These are phyloP conservation scores for Drosophila dives DNA, from an alignment of 2,888 invertebrate species.

Conservation along the genomic window DNA sequence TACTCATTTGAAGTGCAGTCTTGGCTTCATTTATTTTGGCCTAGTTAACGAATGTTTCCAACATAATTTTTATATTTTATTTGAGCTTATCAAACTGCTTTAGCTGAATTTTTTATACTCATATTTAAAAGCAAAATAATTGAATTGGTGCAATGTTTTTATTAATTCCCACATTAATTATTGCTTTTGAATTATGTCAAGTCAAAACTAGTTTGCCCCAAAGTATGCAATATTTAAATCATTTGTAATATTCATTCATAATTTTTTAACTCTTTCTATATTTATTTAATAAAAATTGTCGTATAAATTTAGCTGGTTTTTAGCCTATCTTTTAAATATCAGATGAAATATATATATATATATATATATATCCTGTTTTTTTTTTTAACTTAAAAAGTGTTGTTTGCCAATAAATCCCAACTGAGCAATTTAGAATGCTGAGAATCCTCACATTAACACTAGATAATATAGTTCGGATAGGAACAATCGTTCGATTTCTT, in stretches of 20 bases:
- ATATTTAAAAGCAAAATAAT: not conserved
- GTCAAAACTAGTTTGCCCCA: constrained; percentile 6
- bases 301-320: not conserved
- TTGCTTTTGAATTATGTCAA: not conserved
- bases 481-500: not conserved
- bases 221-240: constrained; percentile 30
- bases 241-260: not conserved
- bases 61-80: constrained; percentile 9
- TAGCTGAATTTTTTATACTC: not conserved
- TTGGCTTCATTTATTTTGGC: constrained; percentile 7
- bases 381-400: not conserved
- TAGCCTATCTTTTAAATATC: not conserved
- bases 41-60: constrained; percentile 24
- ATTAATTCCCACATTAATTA: not conserved
- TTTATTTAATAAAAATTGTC: not conserved
- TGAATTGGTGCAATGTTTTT: not conserved
- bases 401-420: not conserved
- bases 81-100: constrained; percentile 6
- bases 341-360: not conserved
- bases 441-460: not conserved
- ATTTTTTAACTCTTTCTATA: not conserved
- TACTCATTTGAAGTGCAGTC: constrained; percentile 3
- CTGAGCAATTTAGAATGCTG: not conserved
- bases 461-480: not conserved
- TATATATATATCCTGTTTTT: not conserved